Percentiles rank a stretch among this genome's conserved stretches.
Evolutionary conservation across 2,113 vertebrate species (phyloP).

Genomic region (Xenus cinereus): DNA sequence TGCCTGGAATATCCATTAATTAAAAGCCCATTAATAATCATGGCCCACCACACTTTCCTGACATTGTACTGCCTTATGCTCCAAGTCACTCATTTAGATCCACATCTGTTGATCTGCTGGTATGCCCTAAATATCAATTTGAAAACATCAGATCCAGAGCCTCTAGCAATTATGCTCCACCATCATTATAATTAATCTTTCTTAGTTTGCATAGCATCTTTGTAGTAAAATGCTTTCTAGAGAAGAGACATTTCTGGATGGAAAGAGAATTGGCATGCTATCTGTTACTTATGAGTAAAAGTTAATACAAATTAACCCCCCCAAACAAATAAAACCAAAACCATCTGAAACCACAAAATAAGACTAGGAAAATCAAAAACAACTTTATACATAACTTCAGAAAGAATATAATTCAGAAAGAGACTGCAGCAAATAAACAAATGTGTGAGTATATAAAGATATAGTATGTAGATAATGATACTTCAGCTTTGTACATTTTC

Average conservation of each 20-base stretch:
- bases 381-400: background rate
- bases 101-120: background rate
- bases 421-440: background rate
- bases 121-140: slow-evolving; percentile 32
- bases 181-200: background rate
- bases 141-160: background rate
- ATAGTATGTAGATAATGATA: background rate
- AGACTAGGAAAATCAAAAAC: background rate
- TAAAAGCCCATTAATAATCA: background rate
- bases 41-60: background rate
- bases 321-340: background rate
- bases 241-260: background rate
- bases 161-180: background rate
- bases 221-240: background rate
- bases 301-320: background rate
- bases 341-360: background rate
- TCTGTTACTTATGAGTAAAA: background rate
- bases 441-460: background rate
- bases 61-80: slow-evolving; percentile 9
- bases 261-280: background rate
- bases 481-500: background rate
- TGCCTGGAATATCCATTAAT: background rate
- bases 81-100: background rate
- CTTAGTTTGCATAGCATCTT: background rate
- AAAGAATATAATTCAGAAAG: background rate